phyloP scores from a whole-genome alignment of 2,113 vertebrate species.

The Delphinus delphis region DNA sequence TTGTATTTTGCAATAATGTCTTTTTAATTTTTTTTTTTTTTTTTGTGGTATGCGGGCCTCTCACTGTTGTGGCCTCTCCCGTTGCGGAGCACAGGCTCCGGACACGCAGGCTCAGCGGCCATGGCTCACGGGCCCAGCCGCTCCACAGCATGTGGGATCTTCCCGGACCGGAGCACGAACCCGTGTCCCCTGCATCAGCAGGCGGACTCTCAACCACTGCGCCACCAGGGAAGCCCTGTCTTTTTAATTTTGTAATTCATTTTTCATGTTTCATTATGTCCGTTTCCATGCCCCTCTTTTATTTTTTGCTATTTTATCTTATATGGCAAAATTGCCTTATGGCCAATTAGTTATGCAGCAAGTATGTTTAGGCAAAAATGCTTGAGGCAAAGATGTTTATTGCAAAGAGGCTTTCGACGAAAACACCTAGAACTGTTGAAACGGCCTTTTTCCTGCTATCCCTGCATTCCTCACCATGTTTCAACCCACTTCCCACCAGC shows the following conservation, averaged over 20 bases:
- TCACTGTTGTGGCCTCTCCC: too few species aligned
- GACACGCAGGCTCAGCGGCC: too few species aligned
- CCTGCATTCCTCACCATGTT: neutral
- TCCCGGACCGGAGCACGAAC: too few species aligned
- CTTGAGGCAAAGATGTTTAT: neutral
- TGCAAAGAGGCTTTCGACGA: neutral
- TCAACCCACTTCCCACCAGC: neutral
- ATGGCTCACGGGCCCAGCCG: too few species aligned
- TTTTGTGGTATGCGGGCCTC: fast-evolving
- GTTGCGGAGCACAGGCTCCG: too few species aligned
- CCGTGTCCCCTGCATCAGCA: too few species aligned
- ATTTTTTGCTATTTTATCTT: neutral
- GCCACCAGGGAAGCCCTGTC: too few species aligned
- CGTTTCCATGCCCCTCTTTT: neutral
- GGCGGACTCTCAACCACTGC: too few species aligned
- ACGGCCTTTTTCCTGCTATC: neutral
- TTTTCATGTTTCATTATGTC: neutral
- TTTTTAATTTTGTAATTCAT: neutral
- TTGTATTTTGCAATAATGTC: neutral
- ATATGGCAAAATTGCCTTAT: neutral
- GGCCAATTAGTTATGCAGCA: neutral
- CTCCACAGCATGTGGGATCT: too few species aligned
- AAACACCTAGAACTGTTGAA: neutral
- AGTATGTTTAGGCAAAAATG: neutral
- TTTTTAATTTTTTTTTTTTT: neutral